These are phyloP conservation scores for Drosophila mercatorum DNA, from an alignment of 2,888 invertebrate species.

Conservation along the genomic window DNA sequence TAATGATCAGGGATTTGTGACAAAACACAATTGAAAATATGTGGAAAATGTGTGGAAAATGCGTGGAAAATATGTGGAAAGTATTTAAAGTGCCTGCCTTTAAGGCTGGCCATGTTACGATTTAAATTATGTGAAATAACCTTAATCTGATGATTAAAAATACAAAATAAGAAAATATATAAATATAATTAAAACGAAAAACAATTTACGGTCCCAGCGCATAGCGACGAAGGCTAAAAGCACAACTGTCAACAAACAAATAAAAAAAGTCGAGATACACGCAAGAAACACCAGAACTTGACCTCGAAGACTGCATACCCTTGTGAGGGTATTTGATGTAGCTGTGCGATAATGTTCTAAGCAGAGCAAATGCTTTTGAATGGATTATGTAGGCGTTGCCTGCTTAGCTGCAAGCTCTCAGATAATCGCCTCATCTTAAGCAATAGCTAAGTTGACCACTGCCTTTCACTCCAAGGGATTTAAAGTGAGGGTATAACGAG, in stretches of 20 bases:
- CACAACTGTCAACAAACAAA: conserved; percentile 56
- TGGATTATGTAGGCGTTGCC: no score
- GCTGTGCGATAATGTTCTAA: neutral
- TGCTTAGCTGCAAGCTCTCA: neutral
- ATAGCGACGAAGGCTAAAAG: conserved; percentile 42
- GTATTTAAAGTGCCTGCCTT: conserved; percentile 25
- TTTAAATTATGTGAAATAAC: conserved; percentile 33
- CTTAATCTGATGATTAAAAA: conserved; percentile 76
- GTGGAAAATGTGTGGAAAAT: neutral
- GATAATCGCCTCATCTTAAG: neutral
- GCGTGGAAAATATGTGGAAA: no score
- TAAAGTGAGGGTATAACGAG: conserved; percentile 31
- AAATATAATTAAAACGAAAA: conserved; percentile 59
- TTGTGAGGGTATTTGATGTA: neutral
- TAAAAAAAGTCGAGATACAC: neutral
- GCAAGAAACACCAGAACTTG: neutral
- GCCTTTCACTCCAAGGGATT: neutral
- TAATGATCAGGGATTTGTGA: conserved; percentile 50
- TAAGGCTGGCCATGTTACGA: conserved; percentile 12
- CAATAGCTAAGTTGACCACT: neutral
- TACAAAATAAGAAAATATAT: conserved; percentile 51
- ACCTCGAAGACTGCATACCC: conserved; percentile 32
- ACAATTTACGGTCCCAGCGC: conserved; percentile 47
- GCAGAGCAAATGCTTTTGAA: no score
- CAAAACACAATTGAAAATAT: conserved; percentile 50